A percentile compares a stretch with the other conserved stretches of the same genome.
Evolutionary conservation across 2,888 invertebrate genomes (phyloP).

Genomic region (Tromatobia lineatoria): DNA sequence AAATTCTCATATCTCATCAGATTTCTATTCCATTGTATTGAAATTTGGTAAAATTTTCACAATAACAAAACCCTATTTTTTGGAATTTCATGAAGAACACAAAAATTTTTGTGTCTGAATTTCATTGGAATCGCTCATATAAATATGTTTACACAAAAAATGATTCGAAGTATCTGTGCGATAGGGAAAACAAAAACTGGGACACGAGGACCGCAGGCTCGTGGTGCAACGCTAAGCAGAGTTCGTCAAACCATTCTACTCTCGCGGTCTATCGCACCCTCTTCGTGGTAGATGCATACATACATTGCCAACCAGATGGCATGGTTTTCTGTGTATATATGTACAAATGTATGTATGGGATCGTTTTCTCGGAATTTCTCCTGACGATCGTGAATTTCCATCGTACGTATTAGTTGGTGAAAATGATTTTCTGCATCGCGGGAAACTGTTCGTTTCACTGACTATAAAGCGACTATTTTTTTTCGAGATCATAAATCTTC

Average conservation of each 20-base stretch:
- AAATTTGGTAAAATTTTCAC: no score
- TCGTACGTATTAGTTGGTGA: not conserved
- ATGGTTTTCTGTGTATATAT: not conserved
- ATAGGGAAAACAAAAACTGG: constrained; percentile 14
- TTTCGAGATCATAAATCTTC: no score
- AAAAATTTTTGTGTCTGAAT: no score
- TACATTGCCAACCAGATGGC: constrained; percentile 19
- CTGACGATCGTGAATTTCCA: not conserved
- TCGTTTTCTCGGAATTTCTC: not conserved
- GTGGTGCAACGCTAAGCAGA: constrained; percentile 55
- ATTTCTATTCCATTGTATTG: no score
- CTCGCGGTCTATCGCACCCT: constrained; percentile 76
- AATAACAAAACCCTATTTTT: no score
- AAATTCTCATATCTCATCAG: no score
- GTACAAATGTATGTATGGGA: not conserved
- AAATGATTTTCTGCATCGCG: no score
- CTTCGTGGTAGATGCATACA: constrained; percentile 28
- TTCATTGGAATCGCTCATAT: no score
- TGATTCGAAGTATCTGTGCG: not conserved
- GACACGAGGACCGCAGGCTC: constrained; percentile 13
- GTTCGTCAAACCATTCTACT: constrained; percentile 76
- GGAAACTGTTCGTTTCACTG: no score
- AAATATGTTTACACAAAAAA: not conserved
- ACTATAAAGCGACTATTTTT: no score
- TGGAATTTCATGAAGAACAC: no score